A percentile compares a stretch with the other conserved stretches of the same genome.
These are phyloP conservation scores for Cliona cf. orientalis DNA, from an alignment of 37 sponge, comb jelly and placozoan species.

Conservation along the genomic window DNA sequence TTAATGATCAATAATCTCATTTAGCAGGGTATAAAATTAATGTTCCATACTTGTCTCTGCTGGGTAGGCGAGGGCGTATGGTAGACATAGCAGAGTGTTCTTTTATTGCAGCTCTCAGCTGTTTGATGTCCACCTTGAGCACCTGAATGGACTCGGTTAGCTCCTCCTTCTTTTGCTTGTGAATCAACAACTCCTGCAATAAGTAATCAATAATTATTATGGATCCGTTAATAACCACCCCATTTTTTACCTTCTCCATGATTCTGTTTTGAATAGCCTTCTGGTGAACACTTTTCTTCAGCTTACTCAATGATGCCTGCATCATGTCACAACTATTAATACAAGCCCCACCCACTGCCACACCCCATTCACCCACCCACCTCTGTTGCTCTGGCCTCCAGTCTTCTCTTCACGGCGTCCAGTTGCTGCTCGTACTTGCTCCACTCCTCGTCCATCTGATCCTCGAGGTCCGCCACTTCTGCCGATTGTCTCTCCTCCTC, in stretches of 20 bases:
- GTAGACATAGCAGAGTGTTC: too few relatives aligned
- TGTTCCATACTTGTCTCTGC: too few relatives aligned
- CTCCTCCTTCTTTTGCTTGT: conserved; percentile 14
- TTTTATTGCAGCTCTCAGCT: neutral
- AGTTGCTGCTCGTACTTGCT: conserved; percentile 27
- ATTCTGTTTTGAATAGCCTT: conserved; percentile 64
- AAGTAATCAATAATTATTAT: neutral
- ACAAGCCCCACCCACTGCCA: neutral
- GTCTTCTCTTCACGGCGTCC: conserved; percentile 10
- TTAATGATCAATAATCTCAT: neutral
- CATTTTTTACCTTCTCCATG: conserved; percentile 49
- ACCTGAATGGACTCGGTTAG: conserved; percentile 4
- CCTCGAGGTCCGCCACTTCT: conserved; percentile 30
- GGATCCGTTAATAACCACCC: neutral
- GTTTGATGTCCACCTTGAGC: conserved; percentile 34
- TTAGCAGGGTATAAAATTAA: too few relatives aligned
- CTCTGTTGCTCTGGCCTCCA: conserved; percentile 42
- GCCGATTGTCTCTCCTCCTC: neutral
- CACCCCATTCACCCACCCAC: neutral
- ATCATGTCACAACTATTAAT: neutral
- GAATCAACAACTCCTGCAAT: conserved; percentile 42
- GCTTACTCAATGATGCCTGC: conserved; percentile 26
- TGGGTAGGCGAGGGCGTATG: too few relatives aligned
- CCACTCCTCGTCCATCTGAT: conserved; percentile 37
- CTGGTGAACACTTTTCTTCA: conserved; percentile 39